These are phyloP conservation scores for Eucidaris tribuloides DNA, from an alignment of 35 echinoderm and acorn worm species.

Conservation along the genomic window DNA sequence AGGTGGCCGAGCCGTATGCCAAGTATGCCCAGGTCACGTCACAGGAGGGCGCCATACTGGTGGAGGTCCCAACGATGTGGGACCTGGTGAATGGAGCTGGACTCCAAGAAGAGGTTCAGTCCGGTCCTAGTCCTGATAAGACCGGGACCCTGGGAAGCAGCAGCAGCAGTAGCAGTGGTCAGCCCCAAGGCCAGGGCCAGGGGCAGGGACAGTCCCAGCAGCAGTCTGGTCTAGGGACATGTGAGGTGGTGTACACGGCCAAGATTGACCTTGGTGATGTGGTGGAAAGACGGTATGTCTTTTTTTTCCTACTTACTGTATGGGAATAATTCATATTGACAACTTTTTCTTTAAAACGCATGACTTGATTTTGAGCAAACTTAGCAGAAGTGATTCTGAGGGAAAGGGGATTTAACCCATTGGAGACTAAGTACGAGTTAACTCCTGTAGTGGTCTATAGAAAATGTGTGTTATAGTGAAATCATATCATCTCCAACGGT, in stretches of 20 bases:
- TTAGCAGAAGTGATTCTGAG: too few species aligned
- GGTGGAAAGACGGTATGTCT: slow-evolving; percentile 59
- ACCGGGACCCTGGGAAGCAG: too few species aligned
- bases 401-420: too few species aligned
- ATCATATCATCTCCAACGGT: too few species aligned
- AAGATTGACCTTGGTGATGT: slow-evolving; percentile 36
- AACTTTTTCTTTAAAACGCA: too few species aligned
- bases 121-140: not conserved
- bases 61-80: slow-evolving; percentile 68
- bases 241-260: slow-evolving; percentile 63
- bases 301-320: too few species aligned
- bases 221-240: slow-evolving; percentile 42
- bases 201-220: not conserved
- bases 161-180: not conserved
- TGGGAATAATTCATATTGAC: too few species aligned
- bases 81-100: slow-evolving; percentile 25
- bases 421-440: too few species aligned
- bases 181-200: not conserved
- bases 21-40: slow-evolving; percentile 60
- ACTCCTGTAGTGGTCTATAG: too few species aligned
- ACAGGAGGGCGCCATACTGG: slow-evolving; percentile 11
- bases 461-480: too few species aligned
- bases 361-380: too few species aligned
- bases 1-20: slow-evolving; percentile 25
- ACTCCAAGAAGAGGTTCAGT: not conserved